Percentiles rank a stretch among this genome's conserved stretches.
phyloP scores from a whole-genome alignment of 2,797 vertebrate genomes.

The Lagocephalus sceleratus region DNA sequence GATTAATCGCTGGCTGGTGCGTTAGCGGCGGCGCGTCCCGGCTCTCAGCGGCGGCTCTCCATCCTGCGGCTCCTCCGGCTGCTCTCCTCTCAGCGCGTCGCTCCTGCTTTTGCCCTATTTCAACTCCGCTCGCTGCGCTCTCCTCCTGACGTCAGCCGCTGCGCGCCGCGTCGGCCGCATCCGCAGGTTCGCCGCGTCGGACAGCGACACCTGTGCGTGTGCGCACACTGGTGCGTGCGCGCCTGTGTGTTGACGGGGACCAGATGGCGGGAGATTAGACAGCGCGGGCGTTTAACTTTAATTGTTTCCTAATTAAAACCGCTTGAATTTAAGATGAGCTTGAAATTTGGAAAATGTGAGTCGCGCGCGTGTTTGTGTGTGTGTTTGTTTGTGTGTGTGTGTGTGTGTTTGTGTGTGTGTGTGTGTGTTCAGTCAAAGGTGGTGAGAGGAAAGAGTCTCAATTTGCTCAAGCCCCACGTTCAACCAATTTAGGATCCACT shows the following conservation, averaged over 20 bases:
- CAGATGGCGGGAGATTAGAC: not conserved
- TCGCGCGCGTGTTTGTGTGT: too few relatives aligned
- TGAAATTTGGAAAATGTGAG: too few relatives aligned
- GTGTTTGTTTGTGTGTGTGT: too few relatives aligned
- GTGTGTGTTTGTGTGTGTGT: too few relatives aligned
- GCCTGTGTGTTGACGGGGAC: slow-evolving; percentile 1
- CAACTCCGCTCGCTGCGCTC: slow-evolving; percentile 77
- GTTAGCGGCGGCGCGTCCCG: slow-evolving; percentile 42
- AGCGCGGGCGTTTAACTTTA: not conserved
- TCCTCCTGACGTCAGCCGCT: slow-evolving; percentile 86
- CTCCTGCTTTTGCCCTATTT: slow-evolving; percentile 85
- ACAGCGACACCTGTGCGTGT: slow-evolving; percentile 71
- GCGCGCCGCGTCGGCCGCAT: slow-evolving; percentile 56
- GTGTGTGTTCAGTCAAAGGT: too few relatives aligned
- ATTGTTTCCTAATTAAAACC: not conserved
- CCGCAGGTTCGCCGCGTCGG: slow-evolving; percentile 76
- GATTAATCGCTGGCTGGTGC: slow-evolving; percentile 23
- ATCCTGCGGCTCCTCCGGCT: slow-evolving; percentile 66
- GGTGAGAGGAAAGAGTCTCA: too few relatives aligned
- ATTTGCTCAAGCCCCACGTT: too few relatives aligned
- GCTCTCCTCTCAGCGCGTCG: slow-evolving; percentile 57
- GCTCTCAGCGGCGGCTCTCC: slow-evolving; percentile 61
- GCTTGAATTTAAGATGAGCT: not conserved
- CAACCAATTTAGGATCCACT: too few relatives aligned
- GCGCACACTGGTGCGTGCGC: not conserved